These are phyloP conservation scores for Priocnemis perturbator DNA, from an alignment of 2,888 invertebrate species.

Conservation along the genomic window DNA sequence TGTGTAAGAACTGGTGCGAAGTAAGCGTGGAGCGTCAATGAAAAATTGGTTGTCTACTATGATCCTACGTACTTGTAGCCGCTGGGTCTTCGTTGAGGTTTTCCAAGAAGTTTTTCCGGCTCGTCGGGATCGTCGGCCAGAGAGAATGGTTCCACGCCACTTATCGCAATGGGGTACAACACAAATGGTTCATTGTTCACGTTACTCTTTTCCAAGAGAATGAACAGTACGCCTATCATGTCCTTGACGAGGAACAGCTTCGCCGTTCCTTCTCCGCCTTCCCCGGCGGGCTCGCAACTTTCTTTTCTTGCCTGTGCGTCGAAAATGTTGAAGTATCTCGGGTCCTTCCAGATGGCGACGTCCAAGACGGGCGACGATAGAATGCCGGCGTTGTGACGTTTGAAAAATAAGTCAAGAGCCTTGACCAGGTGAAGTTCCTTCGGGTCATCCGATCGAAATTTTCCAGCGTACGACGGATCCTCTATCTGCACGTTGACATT, in stretches of 20 bases:
- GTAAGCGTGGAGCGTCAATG: too few species aligned
- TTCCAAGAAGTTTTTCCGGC: slow-evolving; percentile 34
- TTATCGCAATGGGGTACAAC: slow-evolving; percentile 56
- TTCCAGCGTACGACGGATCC: slow-evolving; percentile 66
- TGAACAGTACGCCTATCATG: slow-evolving; percentile 59
- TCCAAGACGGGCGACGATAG: slow-evolving; percentile 64
- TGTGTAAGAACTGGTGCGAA: too few species aligned
- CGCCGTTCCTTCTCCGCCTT: slow-evolving; percentile 53
- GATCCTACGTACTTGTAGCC: slow-evolving; percentile 49
- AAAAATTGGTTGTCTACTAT: too few species aligned
- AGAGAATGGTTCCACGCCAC: slow-evolving; percentile 44
- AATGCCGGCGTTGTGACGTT: slow-evolving; percentile 59
- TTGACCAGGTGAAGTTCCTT: slow-evolving; percentile 65
- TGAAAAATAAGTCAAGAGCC: slow-evolving; percentile 66
- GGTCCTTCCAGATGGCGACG: slow-evolving; percentile 66
- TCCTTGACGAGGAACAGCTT: slow-evolving; percentile 65
- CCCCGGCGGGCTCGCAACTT: slow-evolving; percentile 50
- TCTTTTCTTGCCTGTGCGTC: slow-evolving; percentile 66
- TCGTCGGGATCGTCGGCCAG: slow-evolving; percentile 41
- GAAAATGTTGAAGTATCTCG: slow-evolving; percentile 63
- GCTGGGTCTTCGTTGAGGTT: slow-evolving; percentile 57
- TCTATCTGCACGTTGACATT: slow-evolving; percentile 60
- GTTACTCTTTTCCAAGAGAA: slow-evolving; percentile 67
- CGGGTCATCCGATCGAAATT: slow-evolving; percentile 64
- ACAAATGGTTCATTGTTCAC: slow-evolving; percentile 67